These are phyloP conservation scores for Anorthoa munda DNA, from an alignment of 2,888 invertebrate species.

Conservation along the genomic window DNA sequence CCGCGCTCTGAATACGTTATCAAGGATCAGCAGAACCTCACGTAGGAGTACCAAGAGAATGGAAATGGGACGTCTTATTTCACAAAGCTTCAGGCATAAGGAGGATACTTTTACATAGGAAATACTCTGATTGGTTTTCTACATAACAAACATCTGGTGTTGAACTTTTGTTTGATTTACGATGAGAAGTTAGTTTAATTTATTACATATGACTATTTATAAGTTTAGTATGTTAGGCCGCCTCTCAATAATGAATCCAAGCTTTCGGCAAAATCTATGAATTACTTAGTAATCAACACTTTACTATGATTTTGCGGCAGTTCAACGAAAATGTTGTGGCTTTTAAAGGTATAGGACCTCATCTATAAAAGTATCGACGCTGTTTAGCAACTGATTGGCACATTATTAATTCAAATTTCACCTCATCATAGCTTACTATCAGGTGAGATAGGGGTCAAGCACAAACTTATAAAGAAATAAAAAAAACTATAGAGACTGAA, in stretches of 20 bases:
- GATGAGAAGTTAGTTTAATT: background rate
- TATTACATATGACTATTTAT: background rate
- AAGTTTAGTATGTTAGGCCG: background rate
- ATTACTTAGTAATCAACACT: background rate
- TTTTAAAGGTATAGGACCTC: background rate
- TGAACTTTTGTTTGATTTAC: conserved; percentile 20
- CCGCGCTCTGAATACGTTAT: conserved; percentile 60
- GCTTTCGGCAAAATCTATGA: background rate
- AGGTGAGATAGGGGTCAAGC: too few species aligned
- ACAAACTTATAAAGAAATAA: too few species aligned
- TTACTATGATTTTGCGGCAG: background rate
- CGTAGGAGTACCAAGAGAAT: conserved; percentile 53
- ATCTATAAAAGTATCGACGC: too few species aligned
- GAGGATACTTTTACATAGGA: conserved; percentile 53
- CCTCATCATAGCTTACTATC: too few species aligned
- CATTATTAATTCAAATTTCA: too few species aligned
- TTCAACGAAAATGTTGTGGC: background rate
- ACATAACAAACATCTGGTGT: conserved; percentile 26
- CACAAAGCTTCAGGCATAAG: conserved; percentile 41
- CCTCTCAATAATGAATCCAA: background rate
- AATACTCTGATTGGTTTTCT: conserved; percentile 64
- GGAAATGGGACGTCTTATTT: conserved; percentile 60
- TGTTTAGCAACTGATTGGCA: too few species aligned
- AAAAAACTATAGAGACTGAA: too few species aligned
- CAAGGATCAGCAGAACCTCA: conserved; percentile 55